These are phyloP conservation scores for Onychomys leucogaster DNA, from an alignment of 2,797 vertebrate genomes.

Conservation along the genomic window DNA sequence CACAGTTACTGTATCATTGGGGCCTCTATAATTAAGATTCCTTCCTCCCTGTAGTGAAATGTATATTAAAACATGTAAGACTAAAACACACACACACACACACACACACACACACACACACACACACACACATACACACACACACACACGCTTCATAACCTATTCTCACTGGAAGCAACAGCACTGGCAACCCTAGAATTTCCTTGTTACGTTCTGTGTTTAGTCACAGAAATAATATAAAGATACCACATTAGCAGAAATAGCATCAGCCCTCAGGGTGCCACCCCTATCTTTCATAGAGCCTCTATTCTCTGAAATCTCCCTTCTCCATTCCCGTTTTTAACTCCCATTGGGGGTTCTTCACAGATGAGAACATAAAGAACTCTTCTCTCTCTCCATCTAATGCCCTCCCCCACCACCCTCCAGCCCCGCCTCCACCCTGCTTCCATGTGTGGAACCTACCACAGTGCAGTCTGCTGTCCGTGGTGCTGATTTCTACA, in stretches of 20 bases:
- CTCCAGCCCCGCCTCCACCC: neutral
- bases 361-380: constrained; percentile 23
- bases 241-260: neutral
- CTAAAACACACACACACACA: too few species aligned
- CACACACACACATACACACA: too few species aligned
- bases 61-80: constrained; percentile 2
- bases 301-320: constrained; percentile 26
- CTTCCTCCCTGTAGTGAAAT: constrained; percentile 39
- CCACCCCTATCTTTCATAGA: neutral
- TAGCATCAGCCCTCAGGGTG: neutral
- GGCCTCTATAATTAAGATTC: neutral
- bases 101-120: too few species aligned
- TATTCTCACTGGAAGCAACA: constrained; percentile 32
- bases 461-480: constrained; percentile 45
- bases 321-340: neutral
- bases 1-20: neutral
- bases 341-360: neutral
- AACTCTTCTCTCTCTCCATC: neutral
- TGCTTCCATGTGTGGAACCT: neutral
- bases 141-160: neutral
- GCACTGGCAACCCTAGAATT: neutral
- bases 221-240: constrained; percentile 30
- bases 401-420: neutral
- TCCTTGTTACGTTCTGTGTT: neutral
- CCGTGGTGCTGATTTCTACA: constrained; percentile 69